Evolutionary conservation across 1,140 invertebrate genomes (phyloP).

Genomic region (Meteorus sp.): DNA sequence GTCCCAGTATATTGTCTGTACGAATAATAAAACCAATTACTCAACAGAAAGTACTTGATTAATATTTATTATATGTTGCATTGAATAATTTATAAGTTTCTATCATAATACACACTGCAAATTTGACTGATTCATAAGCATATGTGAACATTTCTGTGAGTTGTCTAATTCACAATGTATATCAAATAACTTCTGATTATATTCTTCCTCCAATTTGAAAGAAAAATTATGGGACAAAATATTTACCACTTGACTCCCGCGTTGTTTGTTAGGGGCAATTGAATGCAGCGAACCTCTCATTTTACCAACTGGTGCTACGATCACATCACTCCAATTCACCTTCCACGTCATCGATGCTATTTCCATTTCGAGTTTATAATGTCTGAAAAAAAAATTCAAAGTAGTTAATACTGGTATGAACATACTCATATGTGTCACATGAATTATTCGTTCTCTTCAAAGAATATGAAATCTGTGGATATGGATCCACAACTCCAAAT

Average conservation of each 20-base stretch:
- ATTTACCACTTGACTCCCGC: constrained; percentile 68
- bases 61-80: too few species aligned
- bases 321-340: constrained; percentile 81
- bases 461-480: too few species aligned
- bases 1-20: constrained; percentile 72
- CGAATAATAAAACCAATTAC: constrained; percentile 24
- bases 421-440: too few species aligned
- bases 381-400: constrained; percentile 61
- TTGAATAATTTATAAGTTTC: too few species aligned
- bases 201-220: too few species aligned
- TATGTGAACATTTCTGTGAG: neutral
- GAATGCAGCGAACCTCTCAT: constrained; percentile 68
- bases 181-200: too few species aligned
- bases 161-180: neutral
- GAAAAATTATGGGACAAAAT: constrained; percentile 12
- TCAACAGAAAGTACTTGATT: too few species aligned
- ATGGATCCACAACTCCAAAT: neutral
- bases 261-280: constrained; percentile 57
- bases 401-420: neutral
- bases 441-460: too few species aligned
- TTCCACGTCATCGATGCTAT: constrained; percentile 96
- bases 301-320: constrained; percentile 49
- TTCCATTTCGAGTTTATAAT: constrained; percentile 90
- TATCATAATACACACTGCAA: neutral
- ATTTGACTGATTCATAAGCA: neutral